Evolutionary conservation across 2,797 vertebrate genomes (phyloP).

Genomic region (Otolemur crassicaudatus): DNA sequence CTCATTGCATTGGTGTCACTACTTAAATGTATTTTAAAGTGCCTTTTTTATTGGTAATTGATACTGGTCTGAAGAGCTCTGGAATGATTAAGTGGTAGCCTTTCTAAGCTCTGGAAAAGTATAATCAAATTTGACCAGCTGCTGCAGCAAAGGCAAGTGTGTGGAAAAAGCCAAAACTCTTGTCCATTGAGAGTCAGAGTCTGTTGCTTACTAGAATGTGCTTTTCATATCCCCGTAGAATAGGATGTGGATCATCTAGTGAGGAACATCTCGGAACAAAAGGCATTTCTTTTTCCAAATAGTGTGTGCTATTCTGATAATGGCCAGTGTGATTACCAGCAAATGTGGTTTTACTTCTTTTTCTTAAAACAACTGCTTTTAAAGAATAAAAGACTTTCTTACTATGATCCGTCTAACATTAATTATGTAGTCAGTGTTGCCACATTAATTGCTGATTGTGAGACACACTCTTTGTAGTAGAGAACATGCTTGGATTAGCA

Average conservation of each 20-base stretch:
- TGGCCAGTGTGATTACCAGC: conserved; percentile 47
- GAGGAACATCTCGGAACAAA: not conserved
- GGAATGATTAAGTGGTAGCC: conserved; percentile 21
- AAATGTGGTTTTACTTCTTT: conserved; percentile 64
- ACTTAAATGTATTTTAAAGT: conserved; percentile 70
- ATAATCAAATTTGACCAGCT: conserved; percentile 39
- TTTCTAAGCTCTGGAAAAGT: conserved; percentile 61
- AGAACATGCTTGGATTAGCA: not conserved
- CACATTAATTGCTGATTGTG: not conserved
- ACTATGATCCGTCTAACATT: not conserved
- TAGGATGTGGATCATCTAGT: not conserved
- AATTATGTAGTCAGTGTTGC: not conserved
- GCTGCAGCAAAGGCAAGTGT: conserved; percentile 53
- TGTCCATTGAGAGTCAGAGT: not conserved
- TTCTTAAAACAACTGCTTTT: conserved; percentile 63
- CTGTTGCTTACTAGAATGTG: not conserved
- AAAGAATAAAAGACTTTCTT: conserved; percentile 74
- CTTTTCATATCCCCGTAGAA: not conserved
- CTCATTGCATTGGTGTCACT: conserved; percentile 59
- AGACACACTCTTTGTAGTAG: not conserved
- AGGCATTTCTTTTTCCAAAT: not conserved
- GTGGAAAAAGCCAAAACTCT: not conserved
- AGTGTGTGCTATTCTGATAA: conserved; percentile 60
- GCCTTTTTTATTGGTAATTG: conserved; percentile 75
- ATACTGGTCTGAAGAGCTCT: conserved; percentile 66